Base-by-base conservation (phyloP, 2,797 vertebrate species). In the Tauraco hartlaubi region DNA sequence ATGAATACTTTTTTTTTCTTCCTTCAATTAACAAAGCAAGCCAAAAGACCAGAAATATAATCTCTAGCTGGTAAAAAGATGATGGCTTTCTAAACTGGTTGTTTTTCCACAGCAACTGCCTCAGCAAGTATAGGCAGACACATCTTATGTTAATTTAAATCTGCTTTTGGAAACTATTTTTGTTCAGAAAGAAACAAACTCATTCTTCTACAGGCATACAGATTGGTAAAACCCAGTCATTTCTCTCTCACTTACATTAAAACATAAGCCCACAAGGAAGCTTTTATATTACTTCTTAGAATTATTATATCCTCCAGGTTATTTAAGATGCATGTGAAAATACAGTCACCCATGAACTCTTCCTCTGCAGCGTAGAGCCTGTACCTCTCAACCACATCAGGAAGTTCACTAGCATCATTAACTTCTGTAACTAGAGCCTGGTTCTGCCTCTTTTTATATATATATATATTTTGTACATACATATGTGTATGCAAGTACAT, bases 91-190 rank as follows among this genome's bases (percentile, higher is more conserved):
- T 71, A 80, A 58, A 7, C 16, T 62, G 31, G 74, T 31, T 6
- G 4, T 23, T 82, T 78, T 26, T 82, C n/a, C 41, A 79, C 28
- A 82, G 43, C 61, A 94, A 87, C 4, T 73, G 29, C 49, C 37
- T 68, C 49, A 66, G 58, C 52, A 81, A 74, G 29, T 19, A 62
- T 3, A 86, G 39, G 31, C 39, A 95, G 62, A 92, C 12, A 64
- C 13, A 62, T 62, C 28, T 90, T 85, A 67, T 5, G 23, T 62
- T 68, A 91, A 87, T 46, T 61, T 25, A 15, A 82, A 44, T 74
- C 73, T 83, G 43, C 49, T 94, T 92, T 80, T 52, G 31, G 69
- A 92, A 74, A 85, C 64, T 43, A 39, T 64, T 90, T 90, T 54
- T 44, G 35, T 44, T 80, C 39, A 71, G 54, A 75, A 83, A 25